Conservation (phyloP, 2,888 invertebrate genomes). For the Bimastos eiseni region DNA sequence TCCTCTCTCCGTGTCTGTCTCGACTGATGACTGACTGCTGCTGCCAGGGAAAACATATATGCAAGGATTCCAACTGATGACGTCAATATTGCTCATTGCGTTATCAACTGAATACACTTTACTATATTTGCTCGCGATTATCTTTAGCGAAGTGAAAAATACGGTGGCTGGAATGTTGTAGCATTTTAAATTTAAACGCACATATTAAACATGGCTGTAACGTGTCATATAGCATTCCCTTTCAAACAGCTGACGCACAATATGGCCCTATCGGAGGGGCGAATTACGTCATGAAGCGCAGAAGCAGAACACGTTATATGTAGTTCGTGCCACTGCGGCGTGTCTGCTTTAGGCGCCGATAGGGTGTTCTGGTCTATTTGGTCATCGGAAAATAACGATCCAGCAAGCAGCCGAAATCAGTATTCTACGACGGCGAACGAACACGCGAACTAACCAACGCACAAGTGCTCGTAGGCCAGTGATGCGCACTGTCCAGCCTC, state of each 20-base stretch:
- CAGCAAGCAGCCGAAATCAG: background rate
- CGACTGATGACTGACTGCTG: slow-evolving; percentile 6
- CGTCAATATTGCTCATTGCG: background rate
- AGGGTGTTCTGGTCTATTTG: background rate
- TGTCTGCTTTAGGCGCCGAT: background rate
- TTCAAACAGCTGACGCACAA: background rate
- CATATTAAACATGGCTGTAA: background rate
- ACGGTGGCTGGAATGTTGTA: background rate
- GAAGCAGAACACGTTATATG: background rate
- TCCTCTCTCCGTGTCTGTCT: background rate
- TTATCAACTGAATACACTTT: background rate
- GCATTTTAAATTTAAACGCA: background rate
- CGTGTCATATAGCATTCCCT: background rate
- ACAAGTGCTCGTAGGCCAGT: background rate
- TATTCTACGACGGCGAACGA: background rate
- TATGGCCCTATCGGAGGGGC: background rate
- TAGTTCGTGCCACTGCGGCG: background rate
- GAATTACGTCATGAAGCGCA: background rate
- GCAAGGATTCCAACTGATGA: background rate
- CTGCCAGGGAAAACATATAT: background rate
- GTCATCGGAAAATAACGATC: background rate
- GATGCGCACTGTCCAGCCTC: background rate
- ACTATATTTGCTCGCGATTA: background rate
- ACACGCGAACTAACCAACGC: background rate
- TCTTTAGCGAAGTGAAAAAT: background rate